These are phyloP conservation scores for Andrena praecox DNA, from an alignment of 2,888 invertebrate genomes.

Conservation along the genomic window DNA sequence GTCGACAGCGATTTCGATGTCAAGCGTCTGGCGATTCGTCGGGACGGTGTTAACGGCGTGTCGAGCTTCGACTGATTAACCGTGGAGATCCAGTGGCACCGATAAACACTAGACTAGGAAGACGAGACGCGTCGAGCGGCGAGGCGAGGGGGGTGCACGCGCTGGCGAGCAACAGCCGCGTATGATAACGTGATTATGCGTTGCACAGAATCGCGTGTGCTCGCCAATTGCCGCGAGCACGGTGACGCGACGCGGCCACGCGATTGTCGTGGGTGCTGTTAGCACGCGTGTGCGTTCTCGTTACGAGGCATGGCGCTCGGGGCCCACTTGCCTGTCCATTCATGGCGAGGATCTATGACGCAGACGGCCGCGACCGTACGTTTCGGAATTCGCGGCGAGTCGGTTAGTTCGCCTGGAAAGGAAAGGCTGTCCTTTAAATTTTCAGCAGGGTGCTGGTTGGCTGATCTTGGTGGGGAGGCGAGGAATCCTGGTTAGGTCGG, in stretches of 20 bases:
- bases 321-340: slow-evolving; percentile 74
- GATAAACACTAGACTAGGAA: slow-evolving; percentile 20
- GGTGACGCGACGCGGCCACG: slow-evolving; percentile 38
- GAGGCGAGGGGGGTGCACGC: background rate
- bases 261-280: slow-evolving; percentile 43
- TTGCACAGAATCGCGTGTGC: slow-evolving; percentile 32
- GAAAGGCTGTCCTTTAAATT: background rate
- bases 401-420: background rate
- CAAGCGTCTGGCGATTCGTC: background rate
- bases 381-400: slow-evolving; percentile 20
- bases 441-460: background rate
- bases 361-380: slow-evolving; percentile 6
- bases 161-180: slow-evolving; percentile 22
- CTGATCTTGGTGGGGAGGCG: too few relatives aligned
- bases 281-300: slow-evolving; percentile 55
- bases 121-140: too few relatives aligned
- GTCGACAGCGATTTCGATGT: slow-evolving; percentile 3
- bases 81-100: slow-evolving; percentile 7
- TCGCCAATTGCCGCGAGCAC: slow-evolving; percentile 37
- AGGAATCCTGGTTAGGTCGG: too few relatives aligned
- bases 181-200: slow-evolving; percentile 44
- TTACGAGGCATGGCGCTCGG: slow-evolving; percentile 28
- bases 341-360: slow-evolving; percentile 69
- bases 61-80: background rate
- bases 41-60: background rate